Evolutionary conservation across 2,113 vertebrate species (phyloP).

Genomic region (Equus przewalskii): DNA sequence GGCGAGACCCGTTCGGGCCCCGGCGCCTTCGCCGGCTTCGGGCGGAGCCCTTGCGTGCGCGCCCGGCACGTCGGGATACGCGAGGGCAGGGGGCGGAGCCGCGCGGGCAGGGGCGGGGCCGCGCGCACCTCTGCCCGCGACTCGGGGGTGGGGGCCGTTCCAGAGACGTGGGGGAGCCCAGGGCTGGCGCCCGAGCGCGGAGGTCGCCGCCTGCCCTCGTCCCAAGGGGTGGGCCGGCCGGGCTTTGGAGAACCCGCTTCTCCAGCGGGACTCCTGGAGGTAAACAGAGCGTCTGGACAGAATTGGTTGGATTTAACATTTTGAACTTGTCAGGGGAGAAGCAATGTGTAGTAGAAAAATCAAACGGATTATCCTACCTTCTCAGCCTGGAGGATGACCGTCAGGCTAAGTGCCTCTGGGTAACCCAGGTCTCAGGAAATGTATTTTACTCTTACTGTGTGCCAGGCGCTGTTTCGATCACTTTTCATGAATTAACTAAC

Average conservation of each 20-base stretch:
- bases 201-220: fast-evolving
- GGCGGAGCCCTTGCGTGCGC: fast-evolving
- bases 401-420: background rate
- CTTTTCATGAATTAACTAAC: background rate
- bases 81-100: background rate
- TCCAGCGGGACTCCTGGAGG: fast-evolving
- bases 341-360: background rate
- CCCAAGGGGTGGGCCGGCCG: fast-evolving
- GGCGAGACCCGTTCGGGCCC: fast-evolving
- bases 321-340: background rate
- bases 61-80: background rate
- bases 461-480: background rate
- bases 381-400: background rate
- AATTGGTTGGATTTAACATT: background rate
- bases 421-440: background rate
- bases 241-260: background rate
- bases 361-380: background rate
- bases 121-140: background rate
- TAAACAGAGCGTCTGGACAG: background rate
- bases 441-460: background rate
- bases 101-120: background rate
- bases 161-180: fast-evolving
- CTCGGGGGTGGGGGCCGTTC: fast-evolving
- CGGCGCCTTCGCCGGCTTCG: fast-evolving
- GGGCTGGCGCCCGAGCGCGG: fast-evolving